These are phyloP conservation scores for Glandiceps talaboti DNA, from an alignment of 53 echinoderm and acorn worm genomes.

Conservation along the genomic window DNA sequence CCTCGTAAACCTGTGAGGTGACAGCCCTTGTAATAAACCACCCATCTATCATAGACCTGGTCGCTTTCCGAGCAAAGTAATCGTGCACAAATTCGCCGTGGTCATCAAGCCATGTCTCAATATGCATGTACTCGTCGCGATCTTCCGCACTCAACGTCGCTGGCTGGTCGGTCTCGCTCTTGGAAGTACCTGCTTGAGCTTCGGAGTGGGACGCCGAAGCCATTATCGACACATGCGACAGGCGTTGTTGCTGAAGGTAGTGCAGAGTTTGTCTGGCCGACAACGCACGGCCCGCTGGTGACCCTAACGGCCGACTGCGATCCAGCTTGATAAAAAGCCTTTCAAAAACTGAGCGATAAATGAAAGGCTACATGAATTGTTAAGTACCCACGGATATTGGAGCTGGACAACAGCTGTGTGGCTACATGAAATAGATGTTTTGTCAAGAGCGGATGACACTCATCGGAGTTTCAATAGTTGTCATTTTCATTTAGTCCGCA, in stretches of 20 bases:
- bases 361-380: neutral
- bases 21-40: slow-evolving; percentile 94
- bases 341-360: neutral
- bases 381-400: neutral
- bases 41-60: slow-evolving; percentile 92
- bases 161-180: neutral
- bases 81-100: slow-evolving; percentile 91
- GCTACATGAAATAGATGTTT: neutral
- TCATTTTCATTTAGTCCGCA: no score
- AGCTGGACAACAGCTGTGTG: neutral
- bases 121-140: slow-evolving; percentile 49
- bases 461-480: no score
- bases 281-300: neutral
- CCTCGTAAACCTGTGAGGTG: slow-evolving; percentile 67
- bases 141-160: neutral
- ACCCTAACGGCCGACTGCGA: neutral
- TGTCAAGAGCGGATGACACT: neutral
- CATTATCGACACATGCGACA: neutral
- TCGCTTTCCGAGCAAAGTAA: slow-evolving; percentile 97
- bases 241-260: neutral
- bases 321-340: neutral
- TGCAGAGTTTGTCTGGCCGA: neutral
- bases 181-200: neutral
- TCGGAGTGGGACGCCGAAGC: neutral
- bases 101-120: slow-evolving; percentile 86